Conservation (phyloP, 2,113 vertebrate species). For the Isichthys henryi region DNA sequence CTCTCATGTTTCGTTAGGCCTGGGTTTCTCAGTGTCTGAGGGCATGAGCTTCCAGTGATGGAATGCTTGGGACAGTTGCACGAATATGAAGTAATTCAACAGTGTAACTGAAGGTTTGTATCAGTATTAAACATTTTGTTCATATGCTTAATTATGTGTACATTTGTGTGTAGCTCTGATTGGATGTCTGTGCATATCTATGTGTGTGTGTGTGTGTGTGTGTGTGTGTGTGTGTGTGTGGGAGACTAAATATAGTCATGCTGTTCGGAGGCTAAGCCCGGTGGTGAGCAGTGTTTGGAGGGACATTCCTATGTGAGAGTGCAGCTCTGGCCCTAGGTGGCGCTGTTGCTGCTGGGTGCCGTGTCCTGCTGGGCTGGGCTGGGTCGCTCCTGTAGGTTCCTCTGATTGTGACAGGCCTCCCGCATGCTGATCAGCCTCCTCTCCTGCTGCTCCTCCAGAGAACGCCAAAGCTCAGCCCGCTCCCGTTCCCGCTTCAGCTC, state of each 20-base stretch:
- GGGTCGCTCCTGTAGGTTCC: conserved; percentile 63
- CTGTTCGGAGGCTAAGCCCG: conserved; percentile 2
- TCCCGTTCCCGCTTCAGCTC: conserved; percentile 78
- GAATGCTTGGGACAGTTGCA: neutral
- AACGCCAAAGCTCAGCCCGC: conserved; percentile 74
- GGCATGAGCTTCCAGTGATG: neutral
- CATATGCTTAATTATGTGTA: neutral
- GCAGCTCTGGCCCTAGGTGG: conserved; percentile 36
- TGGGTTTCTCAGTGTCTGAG: neutral
- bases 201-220: neutral
- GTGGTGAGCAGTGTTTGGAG: neutral
- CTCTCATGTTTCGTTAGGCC: neutral
- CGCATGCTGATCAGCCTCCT: conserved; percentile 71
- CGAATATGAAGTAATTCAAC: neutral
- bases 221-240: conserved; percentile 24
- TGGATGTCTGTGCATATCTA: conserved; percentile 6
- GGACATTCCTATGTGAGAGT: neutral
- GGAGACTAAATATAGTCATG: neutral
- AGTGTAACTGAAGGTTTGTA: neutral
- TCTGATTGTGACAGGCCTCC: conserved; percentile 67
- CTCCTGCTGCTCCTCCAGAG: conserved; percentile 75
- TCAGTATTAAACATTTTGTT: conserved; percentile 23
- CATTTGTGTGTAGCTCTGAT: neutral
- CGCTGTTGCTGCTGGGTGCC: conserved; percentile 45
- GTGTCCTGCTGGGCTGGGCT: conserved; percentile 50